Percentiles rank a stretch among this genome's conserved stretches.
These are phyloP conservation scores for Lordiphosa stackelbergi DNA, from an alignment of 1,140 invertebrate genomes.

Conservation along the genomic window DNA sequence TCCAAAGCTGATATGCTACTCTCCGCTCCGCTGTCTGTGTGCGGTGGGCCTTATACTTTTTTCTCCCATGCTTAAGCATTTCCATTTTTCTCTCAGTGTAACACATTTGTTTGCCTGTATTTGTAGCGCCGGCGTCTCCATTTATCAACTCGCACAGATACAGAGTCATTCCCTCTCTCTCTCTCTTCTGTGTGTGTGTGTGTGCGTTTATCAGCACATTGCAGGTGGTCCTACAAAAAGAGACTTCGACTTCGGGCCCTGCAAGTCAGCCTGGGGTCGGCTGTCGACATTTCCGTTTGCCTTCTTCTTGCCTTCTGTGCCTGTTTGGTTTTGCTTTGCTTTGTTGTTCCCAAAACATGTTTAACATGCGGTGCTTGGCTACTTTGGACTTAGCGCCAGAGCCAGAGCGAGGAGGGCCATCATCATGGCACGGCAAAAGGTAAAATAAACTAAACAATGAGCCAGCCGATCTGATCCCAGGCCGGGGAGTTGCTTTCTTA, in stretches of 20 bases:
- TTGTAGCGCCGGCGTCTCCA: conserved; percentile 69
- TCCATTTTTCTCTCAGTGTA: conserved; percentile 7
- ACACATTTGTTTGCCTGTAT: conserved; percentile 9
- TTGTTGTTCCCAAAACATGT: conserved; percentile 52
- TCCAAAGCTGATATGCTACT: too few species aligned
- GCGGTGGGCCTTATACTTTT: too few species aligned
- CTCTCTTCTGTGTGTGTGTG: conserved; percentile 17
- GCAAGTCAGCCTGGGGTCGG: conserved; percentile 45
- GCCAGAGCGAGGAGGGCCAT: conserved; percentile 2
- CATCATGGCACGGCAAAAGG: conserved; percentile 21
- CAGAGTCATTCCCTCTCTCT: conserved; percentile 3
- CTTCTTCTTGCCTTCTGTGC: conserved; percentile 30
- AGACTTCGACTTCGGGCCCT: conserved; percentile 29
- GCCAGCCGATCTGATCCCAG: conserved; percentile 14
- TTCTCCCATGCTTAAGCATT: too few species aligned
- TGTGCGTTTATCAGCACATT: conserved; percentile 72
- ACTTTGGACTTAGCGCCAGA: conserved; percentile 48
- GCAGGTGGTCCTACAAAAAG: conserved; percentile 62
- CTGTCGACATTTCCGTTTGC: conserved; percentile 57
- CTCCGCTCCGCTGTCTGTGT: too few species aligned
- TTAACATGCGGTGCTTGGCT: conserved; percentile 68
- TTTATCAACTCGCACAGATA: conserved; percentile 47
- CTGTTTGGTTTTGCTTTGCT: conserved; percentile 18
- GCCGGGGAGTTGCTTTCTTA: conserved; percentile 23
- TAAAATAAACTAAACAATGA: conserved; percentile 41